phyloP scores from a whole-genome alignment of 2,797 vertebrate species.

The Muraenolepis orangiensis region DNA sequence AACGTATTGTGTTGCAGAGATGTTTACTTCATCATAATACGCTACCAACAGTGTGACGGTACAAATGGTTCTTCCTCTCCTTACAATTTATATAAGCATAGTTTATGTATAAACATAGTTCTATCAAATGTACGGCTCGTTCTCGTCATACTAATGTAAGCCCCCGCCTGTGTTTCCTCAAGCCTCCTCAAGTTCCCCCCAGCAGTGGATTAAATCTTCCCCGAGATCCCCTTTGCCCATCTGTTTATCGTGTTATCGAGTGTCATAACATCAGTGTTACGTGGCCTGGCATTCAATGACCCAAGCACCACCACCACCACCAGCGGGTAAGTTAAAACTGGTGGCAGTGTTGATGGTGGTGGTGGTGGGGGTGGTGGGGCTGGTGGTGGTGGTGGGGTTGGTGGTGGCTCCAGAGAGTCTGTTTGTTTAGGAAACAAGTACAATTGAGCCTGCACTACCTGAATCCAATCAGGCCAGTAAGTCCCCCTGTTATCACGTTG shows the following conservation, averaged over 20 bases:
- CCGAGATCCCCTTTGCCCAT: background rate
- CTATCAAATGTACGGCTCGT: no score
- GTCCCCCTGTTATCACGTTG: constrained; percentile 57
- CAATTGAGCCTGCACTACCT: constrained; percentile 58
- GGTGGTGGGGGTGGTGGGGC: no score
- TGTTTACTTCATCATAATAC: no score
- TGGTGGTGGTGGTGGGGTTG: background rate
- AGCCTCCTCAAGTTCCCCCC: background rate
- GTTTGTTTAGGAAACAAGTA: constrained; percentile 59
- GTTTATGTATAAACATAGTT: no score
- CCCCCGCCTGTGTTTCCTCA: background rate
- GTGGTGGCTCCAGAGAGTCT: constrained; percentile 56
- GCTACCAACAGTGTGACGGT: no score
- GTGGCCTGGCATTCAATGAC: no score
- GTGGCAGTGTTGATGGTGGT: background rate
- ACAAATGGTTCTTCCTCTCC: background rate
- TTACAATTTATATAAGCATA: no score
- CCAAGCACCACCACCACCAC: background rate
- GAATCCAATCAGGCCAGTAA: constrained; percentile 61
- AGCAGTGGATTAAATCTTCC: background rate
- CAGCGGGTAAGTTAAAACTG: background rate
- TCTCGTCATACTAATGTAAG: background rate
- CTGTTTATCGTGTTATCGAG: no score
- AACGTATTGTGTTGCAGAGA: no score
- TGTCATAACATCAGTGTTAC: no score